Percentiles rank a stretch among this genome's conserved stretches.
phyloP scores from a whole-genome alignment of 2,113 vertebrate species.

The Ageneiosus marmoratus region DNA sequence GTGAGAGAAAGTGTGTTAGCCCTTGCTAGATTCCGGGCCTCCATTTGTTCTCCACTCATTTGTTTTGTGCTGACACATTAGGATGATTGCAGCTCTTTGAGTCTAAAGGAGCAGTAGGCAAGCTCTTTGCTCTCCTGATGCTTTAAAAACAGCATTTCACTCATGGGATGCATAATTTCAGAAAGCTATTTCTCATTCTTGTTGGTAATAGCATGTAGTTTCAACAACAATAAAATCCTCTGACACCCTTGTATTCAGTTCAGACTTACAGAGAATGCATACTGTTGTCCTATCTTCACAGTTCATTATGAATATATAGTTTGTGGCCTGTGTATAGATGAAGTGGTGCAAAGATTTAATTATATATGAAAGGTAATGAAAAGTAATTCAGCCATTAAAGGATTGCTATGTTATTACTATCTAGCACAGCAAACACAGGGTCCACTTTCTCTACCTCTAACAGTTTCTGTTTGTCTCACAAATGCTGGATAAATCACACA shows the following conservation, averaged over 20 bases:
- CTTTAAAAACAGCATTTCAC: background rate
- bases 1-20: slow-evolving; percentile 26
- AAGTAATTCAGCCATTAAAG: background rate
- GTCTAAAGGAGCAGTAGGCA: background rate
- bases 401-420: background rate
- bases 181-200: slow-evolving; percentile 17
- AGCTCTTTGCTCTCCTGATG: background rate
- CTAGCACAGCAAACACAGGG: background rate
- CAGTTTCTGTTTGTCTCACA: background rate
- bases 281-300: background rate
- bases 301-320: background rate
- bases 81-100: slow-evolving; percentile 16
- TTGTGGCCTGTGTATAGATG: background rate
- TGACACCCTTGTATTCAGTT: background rate
- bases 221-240: background rate
- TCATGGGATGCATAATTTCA: background rate
- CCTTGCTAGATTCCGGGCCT: slow-evolving; percentile 14
- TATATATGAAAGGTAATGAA: slow-evolving; percentile 19
- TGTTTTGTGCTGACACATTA: slow-evolving; percentile 42
- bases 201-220: background rate
- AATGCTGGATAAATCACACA: slow-evolving; percentile 17
- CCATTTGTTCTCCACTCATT: slow-evolving; percentile 30
- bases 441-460: background rate
- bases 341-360: background rate
- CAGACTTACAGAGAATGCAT: slow-evolving; percentile 2